Evolutionary conservation across 35 echinoderm and acorn worm species (phyloP).

Genomic region (Apostichopus californicus): DNA sequence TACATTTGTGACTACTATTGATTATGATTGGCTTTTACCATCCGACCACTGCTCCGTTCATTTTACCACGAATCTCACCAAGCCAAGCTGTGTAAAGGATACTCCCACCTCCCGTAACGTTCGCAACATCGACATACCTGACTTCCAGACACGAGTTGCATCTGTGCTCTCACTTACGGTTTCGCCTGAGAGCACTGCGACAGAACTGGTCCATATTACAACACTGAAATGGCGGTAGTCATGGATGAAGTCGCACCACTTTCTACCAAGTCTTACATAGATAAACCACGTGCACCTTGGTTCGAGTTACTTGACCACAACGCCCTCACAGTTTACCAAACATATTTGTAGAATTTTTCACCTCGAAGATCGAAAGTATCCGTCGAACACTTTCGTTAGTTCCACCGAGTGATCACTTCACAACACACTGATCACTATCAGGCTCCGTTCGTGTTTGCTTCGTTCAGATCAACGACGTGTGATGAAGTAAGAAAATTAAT

Average conservation of each 20-base stretch:
- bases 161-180: not conserved
- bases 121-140: slow-evolving; percentile 31
- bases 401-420: slow-evolving; percentile 7
- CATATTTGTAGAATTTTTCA: slow-evolving; percentile 38
- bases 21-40: slow-evolving; percentile 26
- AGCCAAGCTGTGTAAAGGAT: not conserved
- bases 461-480: not conserved
- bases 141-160: not conserved
- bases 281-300: slow-evolving; percentile 19
- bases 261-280: not conserved
- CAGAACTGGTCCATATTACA: not conserved
- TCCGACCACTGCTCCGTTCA: slow-evolving; percentile 17
- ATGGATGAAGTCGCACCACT: slow-evolving; percentile 21
- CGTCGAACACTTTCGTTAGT: not conserved
- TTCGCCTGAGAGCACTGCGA: not conserved
- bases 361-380: slow-evolving; percentile 16
- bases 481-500: not conserved
- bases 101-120: not conserved
- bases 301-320: too few relatives aligned
- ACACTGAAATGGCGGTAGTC: not conserved
- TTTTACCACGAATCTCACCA: not conserved
- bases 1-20: not conserved
- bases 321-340: not conserved
- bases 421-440: too few relatives aligned
- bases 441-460: not conserved